phyloP scores from a whole-genome alignment of 2,888 invertebrate species.

The Tiliacea aurago region DNA sequence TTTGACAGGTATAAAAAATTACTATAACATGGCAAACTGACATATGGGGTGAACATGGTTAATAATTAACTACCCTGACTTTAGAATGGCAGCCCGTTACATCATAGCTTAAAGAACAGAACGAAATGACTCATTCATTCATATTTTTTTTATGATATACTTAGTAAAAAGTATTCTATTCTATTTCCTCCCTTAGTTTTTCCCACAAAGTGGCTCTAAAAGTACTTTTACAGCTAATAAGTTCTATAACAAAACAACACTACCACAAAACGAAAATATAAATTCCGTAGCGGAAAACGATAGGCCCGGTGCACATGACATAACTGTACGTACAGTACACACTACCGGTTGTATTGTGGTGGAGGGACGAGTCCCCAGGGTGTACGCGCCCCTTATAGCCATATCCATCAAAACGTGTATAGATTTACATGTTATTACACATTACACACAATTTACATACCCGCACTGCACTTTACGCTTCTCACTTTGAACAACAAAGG shows the following conservation, averaged over 20 bases:
- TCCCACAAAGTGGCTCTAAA: background rate
- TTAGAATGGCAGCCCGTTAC: background rate
- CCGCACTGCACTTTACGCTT: conserved; percentile 57
- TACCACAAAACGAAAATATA: conserved; percentile 33
- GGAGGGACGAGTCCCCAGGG: conserved; percentile 61
- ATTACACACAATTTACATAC: conserved; percentile 65
- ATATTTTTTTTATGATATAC: too few relatives aligned
- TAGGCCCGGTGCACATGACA: conserved; percentile 36
- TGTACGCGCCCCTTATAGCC: conserved; percentile 61
- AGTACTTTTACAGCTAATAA: background rate
- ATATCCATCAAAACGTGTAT: conserved; percentile 66
- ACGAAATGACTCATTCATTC: too few relatives aligned
- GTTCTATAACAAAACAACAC: background rate
- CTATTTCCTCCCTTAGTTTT: background rate
- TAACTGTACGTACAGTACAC: conserved; percentile 38
- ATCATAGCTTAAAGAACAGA: background rate
- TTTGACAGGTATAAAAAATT: background rate
- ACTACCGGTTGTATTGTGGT: conserved; percentile 51
- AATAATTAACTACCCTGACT: too few relatives aligned
- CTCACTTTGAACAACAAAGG: conserved; percentile 51
- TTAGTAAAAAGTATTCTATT: too few relatives aligned
- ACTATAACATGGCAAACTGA: background rate
- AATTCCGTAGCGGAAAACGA: conserved; percentile 37
- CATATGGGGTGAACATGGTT: too few relatives aligned
- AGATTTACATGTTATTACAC: conserved; percentile 68